Evolutionary conservation across 2,113 vertebrate genomes (phyloP).

Genomic region (Benitochromis conjunctus): DNA sequence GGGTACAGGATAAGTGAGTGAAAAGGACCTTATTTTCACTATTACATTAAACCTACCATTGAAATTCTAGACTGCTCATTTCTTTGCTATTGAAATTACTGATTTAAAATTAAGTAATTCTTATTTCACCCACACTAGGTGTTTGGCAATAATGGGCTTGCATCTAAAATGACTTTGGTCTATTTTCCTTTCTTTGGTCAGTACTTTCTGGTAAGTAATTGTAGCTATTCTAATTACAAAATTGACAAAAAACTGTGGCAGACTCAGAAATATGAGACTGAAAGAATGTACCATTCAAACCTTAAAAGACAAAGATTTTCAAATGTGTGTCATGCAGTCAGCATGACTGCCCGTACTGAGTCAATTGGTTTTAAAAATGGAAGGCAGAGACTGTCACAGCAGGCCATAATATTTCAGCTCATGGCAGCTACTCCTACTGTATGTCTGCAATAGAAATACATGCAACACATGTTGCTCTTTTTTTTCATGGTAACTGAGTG

Average conservation of each 20-base stretch:
- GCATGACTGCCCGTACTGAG: neutral
- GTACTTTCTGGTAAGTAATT: neutral
- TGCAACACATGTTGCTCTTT: neutral
- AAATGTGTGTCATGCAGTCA: neutral
- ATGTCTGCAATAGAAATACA: neutral
- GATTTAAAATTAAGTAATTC: neutral
- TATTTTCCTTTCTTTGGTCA: neutral
- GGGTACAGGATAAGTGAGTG: neutral
- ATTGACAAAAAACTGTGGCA: neutral
- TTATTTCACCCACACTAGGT: neutral
- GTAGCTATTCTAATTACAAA: neutral
- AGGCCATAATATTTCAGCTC: neutral
- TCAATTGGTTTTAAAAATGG: neutral
- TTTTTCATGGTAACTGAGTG: neutral
- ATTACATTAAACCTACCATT: neutral
- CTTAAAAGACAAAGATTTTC: neutral
- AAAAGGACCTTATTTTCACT: neutral
- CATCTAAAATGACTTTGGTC: neutral
- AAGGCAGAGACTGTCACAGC: constrained; percentile 2
- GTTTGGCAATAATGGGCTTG: neutral
- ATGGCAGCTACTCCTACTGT: neutral
- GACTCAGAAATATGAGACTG: neutral
- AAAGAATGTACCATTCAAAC: neutral
- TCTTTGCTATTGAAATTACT: neutral
- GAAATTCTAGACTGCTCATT: neutral